Base-by-base conservation (phyloP, 2,888 invertebrate species). In the Auanema sp. region DNA sequence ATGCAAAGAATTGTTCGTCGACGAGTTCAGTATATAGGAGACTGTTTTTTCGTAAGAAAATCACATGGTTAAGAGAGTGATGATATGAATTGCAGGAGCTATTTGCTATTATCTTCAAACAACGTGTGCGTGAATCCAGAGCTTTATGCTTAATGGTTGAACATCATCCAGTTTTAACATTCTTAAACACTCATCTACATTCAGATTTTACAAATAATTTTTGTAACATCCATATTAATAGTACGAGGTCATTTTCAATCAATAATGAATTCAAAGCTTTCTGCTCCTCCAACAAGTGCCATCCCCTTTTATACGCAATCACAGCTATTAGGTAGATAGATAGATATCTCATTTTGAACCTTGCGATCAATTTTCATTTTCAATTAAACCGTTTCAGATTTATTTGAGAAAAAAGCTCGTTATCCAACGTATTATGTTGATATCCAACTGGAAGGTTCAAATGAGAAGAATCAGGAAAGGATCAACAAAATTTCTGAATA, bases 211-310 rank as follows among this genome's bases (percentile, higher is more conserved):
- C 58, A 66, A 11, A 70, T 71, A 66, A 63, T 74, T 66, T 65
- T 68, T 16, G 60, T 76, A 14, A 60, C 62, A 3, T 68, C 33
- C 3, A 33, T 33, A 33, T 6, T 33, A 8, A 33, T 33, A 33
- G 33, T 33, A 33, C 33, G 33, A 33, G 33, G 33, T 33, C 72
- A 72, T 49, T 76, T 72, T 49, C 73, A 74, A 44, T 68, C 76
- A 10, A 63, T 69, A 12, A 76, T 76, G 76, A 76, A 76, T 51
- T 76, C 76, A 4, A 68, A 71, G 11, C 49, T 76, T 8, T 73
- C 74, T 6, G 73, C 76, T 40, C 76, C 76, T 10, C 64, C 66
- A 0, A 60, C 65, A 4, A 58, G 72, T 5, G 59, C 65, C n/a
- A 61, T 74, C 18, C 76, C 74, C 11, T 76, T 76, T 58, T 40